Conservation (phyloP, 2,888 invertebrate species). For the Cryptocephalus moraei region DNA sequence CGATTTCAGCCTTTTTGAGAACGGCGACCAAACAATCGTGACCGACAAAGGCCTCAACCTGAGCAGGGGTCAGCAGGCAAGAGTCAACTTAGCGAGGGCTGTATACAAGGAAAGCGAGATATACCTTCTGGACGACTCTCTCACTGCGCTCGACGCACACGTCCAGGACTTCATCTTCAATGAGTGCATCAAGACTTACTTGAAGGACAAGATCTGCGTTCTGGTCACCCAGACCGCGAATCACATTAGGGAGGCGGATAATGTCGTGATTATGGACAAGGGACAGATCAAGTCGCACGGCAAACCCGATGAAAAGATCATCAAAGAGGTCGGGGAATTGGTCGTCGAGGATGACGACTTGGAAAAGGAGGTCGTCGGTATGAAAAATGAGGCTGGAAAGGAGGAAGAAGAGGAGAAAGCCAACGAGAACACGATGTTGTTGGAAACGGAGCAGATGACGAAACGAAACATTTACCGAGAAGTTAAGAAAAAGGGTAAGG, state of each 20-base stretch:
- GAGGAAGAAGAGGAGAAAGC: constrained; percentile 7
- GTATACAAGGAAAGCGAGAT: constrained; percentile 28
- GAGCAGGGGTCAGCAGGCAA: constrained; percentile 46
- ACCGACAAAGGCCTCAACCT: constrained; percentile 53
- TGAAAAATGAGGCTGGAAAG: constrained; percentile 5
- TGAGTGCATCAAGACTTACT: constrained; percentile 23
- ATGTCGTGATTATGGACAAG: constrained; percentile 18
- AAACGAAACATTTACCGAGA: constrained; percentile 21
- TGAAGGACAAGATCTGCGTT: constrained; percentile 24
- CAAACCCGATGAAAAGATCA: constrained; percentile 3
- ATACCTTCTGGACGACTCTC: constrained; percentile 27
- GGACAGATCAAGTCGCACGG: constrained; percentile 7
- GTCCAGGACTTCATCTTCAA: constrained; percentile 24
- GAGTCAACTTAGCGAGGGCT: constrained; percentile 28
- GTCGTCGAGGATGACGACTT: constrained; percentile 7
- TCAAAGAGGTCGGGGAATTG: constrained; percentile 2
- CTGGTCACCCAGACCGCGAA: constrained; percentile 25
- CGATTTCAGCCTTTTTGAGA: constrained; percentile 39
- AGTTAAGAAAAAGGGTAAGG: constrained; percentile 23
- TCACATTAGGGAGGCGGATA: constrained; percentile 21
- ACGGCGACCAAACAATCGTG: constrained; percentile 43
- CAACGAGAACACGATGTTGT: constrained; percentile 9
- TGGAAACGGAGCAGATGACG: constrained; percentile 7
- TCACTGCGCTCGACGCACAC: constrained; percentile 24
- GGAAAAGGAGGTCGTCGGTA: constrained; percentile 4